phyloP scores from a whole-genome alignment of 2,888 invertebrate species.

The Petrolisthes cinctipes region DNA sequence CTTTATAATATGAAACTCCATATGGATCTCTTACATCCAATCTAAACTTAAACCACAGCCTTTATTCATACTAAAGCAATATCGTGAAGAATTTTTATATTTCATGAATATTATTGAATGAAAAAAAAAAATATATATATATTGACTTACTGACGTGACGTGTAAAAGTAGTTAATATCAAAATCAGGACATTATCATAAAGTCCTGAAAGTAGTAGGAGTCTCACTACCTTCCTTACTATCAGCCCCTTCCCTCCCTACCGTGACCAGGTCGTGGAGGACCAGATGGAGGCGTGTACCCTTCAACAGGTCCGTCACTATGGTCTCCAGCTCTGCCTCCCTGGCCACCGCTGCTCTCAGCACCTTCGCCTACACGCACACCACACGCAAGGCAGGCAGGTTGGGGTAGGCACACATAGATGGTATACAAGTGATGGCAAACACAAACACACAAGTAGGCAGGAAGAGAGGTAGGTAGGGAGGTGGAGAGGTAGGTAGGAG shows the following conservation, averaged over 20 bases:
- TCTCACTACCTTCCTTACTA: neutral
- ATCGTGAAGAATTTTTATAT: too few species aligned
- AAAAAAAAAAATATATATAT: too few species aligned
- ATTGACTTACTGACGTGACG: too few species aligned
- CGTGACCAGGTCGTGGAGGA: constrained; percentile 50
- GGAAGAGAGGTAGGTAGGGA: neutral
- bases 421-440: too few species aligned
- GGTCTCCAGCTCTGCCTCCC: constrained; percentile 46
- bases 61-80: too few species aligned
- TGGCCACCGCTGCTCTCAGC: constrained; percentile 35
- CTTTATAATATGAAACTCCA: too few species aligned
- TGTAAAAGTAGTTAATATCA: too few species aligned
- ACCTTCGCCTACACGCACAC: constrained; percentile 37
- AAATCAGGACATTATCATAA: too few species aligned
- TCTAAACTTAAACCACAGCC: too few species aligned
- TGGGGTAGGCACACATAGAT: neutral
- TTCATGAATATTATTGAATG: too few species aligned
- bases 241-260: constrained; percentile 26
- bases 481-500: constrained; percentile 1
- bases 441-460: neutral
- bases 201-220: too few species aligned
- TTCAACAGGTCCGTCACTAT: constrained; percentile 47
- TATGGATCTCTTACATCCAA: too few species aligned
- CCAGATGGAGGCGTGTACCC: constrained; percentile 47
- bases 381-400: constrained; percentile 6